A percentile compares a stretch with the other conserved stretches of the same genome.
Evolutionary conservation across 2,113 vertebrate genomes (phyloP).

Genomic region (Anolis carolinensis): DNA sequence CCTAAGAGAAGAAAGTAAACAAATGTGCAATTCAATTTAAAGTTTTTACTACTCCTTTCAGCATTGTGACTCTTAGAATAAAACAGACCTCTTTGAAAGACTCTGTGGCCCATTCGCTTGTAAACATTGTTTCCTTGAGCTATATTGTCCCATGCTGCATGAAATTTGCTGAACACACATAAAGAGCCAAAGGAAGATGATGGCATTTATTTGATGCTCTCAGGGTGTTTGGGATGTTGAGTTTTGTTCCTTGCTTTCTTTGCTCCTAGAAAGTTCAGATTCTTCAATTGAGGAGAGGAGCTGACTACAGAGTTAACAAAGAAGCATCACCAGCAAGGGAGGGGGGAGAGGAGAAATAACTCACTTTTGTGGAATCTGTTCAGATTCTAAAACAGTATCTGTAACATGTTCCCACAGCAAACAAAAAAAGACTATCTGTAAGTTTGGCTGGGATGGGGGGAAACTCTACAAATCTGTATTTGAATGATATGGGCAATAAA

Average conservation of each 20-base stretch:
- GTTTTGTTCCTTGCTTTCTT: not conserved
- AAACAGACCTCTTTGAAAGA: not conserved
- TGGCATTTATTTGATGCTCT: conserved; percentile 2
- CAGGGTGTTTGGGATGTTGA: not conserved
- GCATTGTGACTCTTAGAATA: not conserved
- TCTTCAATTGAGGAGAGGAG: not conserved
- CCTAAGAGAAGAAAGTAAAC: conserved; percentile 14
- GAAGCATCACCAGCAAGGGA: accelerated
- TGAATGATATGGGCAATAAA: conserved; percentile 14
- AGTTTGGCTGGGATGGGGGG: conserved; percentile 29
- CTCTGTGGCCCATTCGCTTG: conserved; percentile 32
- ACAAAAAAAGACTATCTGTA: not conserved
- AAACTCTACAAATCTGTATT: conserved; percentile 54
- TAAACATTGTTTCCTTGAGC: conserved; percentile 64
- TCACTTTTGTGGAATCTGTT: accelerated
- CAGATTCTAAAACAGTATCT: conserved; percentile 18
- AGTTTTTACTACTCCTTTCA: conserved; percentile 54
- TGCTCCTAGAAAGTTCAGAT: not conserved
- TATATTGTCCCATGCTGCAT: conserved; percentile 61
- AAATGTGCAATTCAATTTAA: conserved; percentile 27
- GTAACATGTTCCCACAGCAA: conserved; percentile 35
- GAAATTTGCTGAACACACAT: conserved; percentile 56
- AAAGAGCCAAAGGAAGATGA: conserved; percentile 52
- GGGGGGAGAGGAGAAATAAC: not conserved
- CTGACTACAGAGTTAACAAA: conserved; percentile 3